Base-by-base conservation (phyloP, 1,140 invertebrate genomes). In the Lepidotrigona ventralis region DNA sequence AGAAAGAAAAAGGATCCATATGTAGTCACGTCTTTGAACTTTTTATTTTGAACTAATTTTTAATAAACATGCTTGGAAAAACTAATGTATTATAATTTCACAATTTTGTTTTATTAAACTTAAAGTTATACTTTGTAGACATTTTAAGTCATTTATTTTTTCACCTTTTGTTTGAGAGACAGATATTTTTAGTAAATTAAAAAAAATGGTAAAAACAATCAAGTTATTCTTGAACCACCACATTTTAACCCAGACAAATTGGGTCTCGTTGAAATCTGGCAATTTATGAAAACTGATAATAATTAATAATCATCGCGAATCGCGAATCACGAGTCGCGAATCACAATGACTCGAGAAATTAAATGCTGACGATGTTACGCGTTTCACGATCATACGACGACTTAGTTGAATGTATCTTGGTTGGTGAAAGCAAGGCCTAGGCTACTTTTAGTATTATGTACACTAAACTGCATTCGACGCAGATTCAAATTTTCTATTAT, bases 401-500 rank as follows among this genome's bases (percentile, higher is more conserved):
- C 79, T 87, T 87, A 54, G 39, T 53, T 72, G 79, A 54, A 79
- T 51, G 33, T 69, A 75, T 60, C 46, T 51, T 64, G 84, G 69
- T 74, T 26, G 83, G 90, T 90, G 87, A 90, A 90, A 90, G 90
- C 87, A 90, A 90, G 87, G 78, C 74, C 75, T 88, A 85, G 78
- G 79, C 75, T 89, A 85, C 17, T 53, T 69, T 33, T 71, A 63
- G n/a, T n/a, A n/a, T 81, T 74, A 77, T 58, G 58, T 53, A 79
- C 68, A 64, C 51, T 73, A 79, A 76, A 64, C 51, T 73, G 19
- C 69, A 56, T 76, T 73, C 54, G 53, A 54, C 60, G 29, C 12
- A 63, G 19, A 53, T 78, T 72, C 51, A 19, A 19, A 66, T 68
- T 56, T 72, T 68, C 66, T 53, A 4, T 53, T 63, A 23, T 15